Percentiles rank a stretch among this genome's conserved stretches.
phyloP scores from a whole-genome alignment of 2,113 vertebrate genomes.

The Pitta sordida region DNA sequence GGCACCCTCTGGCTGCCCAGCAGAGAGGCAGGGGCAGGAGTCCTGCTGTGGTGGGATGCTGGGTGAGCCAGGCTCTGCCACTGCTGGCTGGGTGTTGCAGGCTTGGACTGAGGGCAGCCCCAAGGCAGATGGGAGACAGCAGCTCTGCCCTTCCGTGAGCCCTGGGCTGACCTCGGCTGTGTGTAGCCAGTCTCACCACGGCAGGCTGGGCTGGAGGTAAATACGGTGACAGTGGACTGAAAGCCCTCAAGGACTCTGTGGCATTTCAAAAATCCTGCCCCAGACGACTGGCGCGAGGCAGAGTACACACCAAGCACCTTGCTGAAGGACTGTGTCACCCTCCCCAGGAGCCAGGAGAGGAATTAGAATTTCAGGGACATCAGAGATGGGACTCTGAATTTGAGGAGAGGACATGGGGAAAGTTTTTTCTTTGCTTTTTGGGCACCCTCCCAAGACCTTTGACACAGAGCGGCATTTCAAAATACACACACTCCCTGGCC shows the following conservation, averaged over 20 bases:
- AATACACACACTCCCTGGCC: neutral
- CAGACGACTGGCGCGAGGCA: neutral
- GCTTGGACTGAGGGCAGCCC: neutral
- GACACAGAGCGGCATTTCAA: neutral
- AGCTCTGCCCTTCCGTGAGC: neutral
- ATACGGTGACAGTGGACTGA: neutral
- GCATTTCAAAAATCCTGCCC: neutral
- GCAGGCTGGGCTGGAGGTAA: neutral
- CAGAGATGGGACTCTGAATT: neutral
- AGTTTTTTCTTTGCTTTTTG: neutral
- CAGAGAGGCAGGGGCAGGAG: neutral
- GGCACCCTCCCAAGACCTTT: neutral
- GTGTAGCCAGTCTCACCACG: rapidly evolving
- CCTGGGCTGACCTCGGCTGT: neutral
- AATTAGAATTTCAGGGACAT: neutral
- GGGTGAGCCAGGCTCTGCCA: neutral
- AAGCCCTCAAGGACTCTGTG: neutral
- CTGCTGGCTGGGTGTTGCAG: neutral
- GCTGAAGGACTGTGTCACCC: neutral
- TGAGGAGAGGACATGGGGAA: neutral
- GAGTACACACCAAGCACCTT: neutral
- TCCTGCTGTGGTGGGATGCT: rapidly evolving
- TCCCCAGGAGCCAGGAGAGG: neutral
- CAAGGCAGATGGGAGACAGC: neutral
- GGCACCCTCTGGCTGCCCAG: neutral